Percentiles rank a stretch among this genome's conserved stretches.
These are phyloP conservation scores for Mus spicilegus DNA, from an alignment of 2,113 vertebrate genomes.

Conservation along the genomic window DNA sequence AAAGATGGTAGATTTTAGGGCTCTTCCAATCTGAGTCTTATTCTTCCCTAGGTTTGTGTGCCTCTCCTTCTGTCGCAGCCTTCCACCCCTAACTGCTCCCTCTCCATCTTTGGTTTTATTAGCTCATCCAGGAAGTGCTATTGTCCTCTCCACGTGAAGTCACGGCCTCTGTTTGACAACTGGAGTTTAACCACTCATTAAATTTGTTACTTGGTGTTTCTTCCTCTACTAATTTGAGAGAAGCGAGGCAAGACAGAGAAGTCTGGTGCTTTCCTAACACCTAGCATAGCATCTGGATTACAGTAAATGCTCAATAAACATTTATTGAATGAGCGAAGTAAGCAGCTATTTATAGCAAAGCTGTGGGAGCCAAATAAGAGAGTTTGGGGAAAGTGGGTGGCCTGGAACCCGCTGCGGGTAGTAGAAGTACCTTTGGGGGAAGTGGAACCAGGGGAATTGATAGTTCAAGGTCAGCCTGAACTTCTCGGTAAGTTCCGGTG, in stretches of 20 bases:
- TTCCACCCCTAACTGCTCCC: not conserved
- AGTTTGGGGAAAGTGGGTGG: not conserved
- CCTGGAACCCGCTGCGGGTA: not conserved
- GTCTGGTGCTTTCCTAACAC: not conserved
- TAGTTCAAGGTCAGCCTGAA: not conserved
- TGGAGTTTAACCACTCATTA: not conserved
- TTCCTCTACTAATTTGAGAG: not conserved
- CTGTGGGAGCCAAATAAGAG: not conserved
- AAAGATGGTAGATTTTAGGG: not conserved
- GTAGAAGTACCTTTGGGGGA: not conserved
- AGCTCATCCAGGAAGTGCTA: not conserved
- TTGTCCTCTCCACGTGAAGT: not conserved
- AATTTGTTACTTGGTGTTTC: not conserved
- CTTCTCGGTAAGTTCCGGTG: not conserved
- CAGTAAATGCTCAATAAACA: slow-evolving; percentile 38
- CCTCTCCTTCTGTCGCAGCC: not conserved
- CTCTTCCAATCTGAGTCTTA: not conserved
- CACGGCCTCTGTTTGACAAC: not conserved
- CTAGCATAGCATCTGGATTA: not conserved
- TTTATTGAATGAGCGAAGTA: not conserved
- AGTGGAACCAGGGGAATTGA: not conserved
- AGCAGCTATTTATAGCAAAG: slow-evolving; percentile 5
- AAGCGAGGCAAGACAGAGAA: not conserved
- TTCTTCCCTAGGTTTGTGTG: not conserved
- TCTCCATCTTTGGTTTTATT: not conserved